Conservation (phyloP, 1,140 invertebrate genomes). For the Ruditapes philippinarum region DNA sequence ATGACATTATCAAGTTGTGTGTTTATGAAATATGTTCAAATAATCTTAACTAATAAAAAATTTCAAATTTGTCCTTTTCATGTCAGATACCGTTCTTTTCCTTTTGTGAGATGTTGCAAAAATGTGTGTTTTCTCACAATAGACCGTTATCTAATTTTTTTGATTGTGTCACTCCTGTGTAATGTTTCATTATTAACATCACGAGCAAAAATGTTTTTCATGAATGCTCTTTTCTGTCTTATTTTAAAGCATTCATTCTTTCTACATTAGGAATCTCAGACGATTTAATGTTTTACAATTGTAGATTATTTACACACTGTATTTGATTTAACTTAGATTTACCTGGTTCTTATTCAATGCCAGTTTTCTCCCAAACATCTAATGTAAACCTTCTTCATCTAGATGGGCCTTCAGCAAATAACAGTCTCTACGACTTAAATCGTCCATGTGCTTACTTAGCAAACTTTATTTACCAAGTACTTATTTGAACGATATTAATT, state of each 20-base stretch:
- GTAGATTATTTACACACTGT: background rate
- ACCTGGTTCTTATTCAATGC: constrained; percentile 1
- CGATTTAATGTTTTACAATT: background rate
- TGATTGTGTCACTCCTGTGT: too few relatives aligned
- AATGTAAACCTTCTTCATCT: background rate
- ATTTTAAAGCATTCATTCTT: too few relatives aligned
- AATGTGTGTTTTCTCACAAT: too few relatives aligned
- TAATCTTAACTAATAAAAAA: too few relatives aligned
- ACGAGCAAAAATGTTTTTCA: too few relatives aligned
- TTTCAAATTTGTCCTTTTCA: too few relatives aligned
- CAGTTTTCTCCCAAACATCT: constrained; percentile 17
- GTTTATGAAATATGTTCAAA: too few relatives aligned
- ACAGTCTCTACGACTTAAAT: background rate
- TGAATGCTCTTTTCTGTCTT: background rate
- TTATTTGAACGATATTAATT: constrained; percentile 22
- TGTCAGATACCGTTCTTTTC: too few relatives aligned
- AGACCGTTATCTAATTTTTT: too few relatives aligned
- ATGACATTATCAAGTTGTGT: too few relatives aligned
- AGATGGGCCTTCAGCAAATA: background rate
- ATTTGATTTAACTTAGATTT: background rate
- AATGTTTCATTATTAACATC: background rate
- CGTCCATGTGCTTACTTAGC: background rate
- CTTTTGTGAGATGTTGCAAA: too few relatives aligned
- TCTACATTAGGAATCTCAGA: background rate
- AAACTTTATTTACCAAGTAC: background rate